Evolutionary conservation across 2,113 vertebrate genomes (phyloP), one percentile per base, ranked within the genome.

Genomic region (Neotragus pygmaeus): DNA sequence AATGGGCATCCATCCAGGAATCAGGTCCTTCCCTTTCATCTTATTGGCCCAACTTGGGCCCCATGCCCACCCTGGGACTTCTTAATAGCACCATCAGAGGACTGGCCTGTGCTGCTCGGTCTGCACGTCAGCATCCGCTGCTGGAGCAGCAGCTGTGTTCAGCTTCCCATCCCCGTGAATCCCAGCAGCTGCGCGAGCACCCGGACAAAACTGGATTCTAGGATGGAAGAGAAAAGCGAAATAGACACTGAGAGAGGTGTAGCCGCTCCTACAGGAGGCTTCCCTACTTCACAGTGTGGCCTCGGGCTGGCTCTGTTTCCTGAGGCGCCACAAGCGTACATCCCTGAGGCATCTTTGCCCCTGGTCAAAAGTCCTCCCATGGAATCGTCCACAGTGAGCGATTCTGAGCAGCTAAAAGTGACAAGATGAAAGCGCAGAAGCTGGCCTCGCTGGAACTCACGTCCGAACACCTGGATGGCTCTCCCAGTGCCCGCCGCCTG

Each of bases 241-340:
- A 23, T 16, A n/a, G 81, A 13, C 5, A 3, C 64, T 43, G 45
- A n/a, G 27, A 78, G n/a, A 57, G 33, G 27, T 25, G 39, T 1
- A 25, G 47, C 8, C 3, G 39, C 51, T 36, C 16, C 12, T n/a
- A 4, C 28, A 15, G 23, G 15, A 70, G 51, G 2, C 15, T 57
- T 82, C 21, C 25, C n/a, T 81, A 1, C 17, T 39, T 30, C 81
- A 7, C 43, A 25, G 16, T 19, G 0, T 19, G 45, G 62, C 84
- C 23, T 5, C 13, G 0, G 8, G 49, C 47, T 1, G 3, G 23
- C 21, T n/a, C n/a, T 36, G 30, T 43, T 39, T 49, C 51, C 13
- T 88, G 57, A 21, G 75, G 12, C 5, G 1, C 62, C 28, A 15
- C 11, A 28, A 58, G 47, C 17, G 14, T 9, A 36, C 28, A 28